Percentiles rank a stretch among this genome's conserved stretches.
phyloP scores from a whole-genome alignment of 2,888 invertebrate genomes.

The Serrognathus titanus region DNA sequence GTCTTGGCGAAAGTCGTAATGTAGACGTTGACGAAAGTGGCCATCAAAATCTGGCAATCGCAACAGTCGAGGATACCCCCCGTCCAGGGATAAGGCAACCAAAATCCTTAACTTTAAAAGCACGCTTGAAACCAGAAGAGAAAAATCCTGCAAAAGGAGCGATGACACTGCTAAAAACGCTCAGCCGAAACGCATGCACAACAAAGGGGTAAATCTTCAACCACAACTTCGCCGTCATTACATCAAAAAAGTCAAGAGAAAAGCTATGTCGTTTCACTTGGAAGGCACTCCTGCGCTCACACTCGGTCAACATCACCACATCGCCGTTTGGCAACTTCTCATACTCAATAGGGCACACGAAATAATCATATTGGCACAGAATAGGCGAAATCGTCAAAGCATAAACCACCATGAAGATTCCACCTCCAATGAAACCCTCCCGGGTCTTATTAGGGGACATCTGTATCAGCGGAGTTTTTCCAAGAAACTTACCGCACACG shows the following conservation, averaged over 20 bases:
- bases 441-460: slow-evolving; percentile 99
- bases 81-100: slow-evolving; percentile 99
- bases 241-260: slow-evolving; percentile 38
- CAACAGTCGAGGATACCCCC: slow-evolving; percentile 99
- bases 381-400: slow-evolving; percentile 83
- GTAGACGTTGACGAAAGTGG: slow-evolving; percentile 98
- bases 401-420: slow-evolving; percentile 86
- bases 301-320: slow-evolving; percentile 87
- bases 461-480: slow-evolving; percentile 95
- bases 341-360: slow-evolving; percentile 96
- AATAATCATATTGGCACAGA: slow-evolving; percentile 89
- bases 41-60: slow-evolving; percentile 99
- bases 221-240: neutral
- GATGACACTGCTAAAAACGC: slow-evolving; percentile 95
- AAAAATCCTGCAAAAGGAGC: slow-evolving; percentile 99
- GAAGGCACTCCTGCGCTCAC: slow-evolving; percentile 77
- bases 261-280: slow-evolving; percentile 81
- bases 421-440: slow-evolving; percentile 99
- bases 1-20: slow-evolving; percentile 66
- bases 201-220: slow-evolving; percentile 79
- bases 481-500: slow-evolving; percentile 98
- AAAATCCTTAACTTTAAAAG: slow-evolving; percentile 99
- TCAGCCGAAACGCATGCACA: slow-evolving; percentile 89
- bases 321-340: slow-evolving; percentile 79
- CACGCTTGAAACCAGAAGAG: slow-evolving; percentile 98